Evolutionary conservation across 2,797 vertebrate species (phyloP), one percentile per base, ranked within the genome.

Genomic region (Megalops cyprinoides): DNA sequence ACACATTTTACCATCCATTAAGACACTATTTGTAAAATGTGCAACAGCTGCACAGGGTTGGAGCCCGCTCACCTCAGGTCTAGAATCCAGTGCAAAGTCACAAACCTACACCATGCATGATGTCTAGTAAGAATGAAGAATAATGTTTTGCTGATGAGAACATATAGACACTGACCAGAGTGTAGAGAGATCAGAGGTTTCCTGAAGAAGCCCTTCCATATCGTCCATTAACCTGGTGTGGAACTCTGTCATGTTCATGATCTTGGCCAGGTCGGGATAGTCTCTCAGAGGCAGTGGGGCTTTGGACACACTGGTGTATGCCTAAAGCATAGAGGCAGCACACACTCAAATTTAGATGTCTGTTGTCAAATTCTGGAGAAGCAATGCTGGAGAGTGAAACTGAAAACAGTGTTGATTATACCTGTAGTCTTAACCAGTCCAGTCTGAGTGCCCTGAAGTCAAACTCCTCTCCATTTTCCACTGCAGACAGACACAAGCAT

Each of bases 361-460:
- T 51, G 58, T 62, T 48, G 9, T 53, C 28, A 56, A 37, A 67
- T n/a, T 20, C 34, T 46, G 34, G 39, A 34, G 12, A 37, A 58
- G n/a, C 58, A 51, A 31, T 44, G 48, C n/a, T n/a, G n/a, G n/a
- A n/a, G n/a, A n/a, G n/a, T n/a, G n/a, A n/a, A n/a, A n/a, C n/a
- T 14, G 39, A 42, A 46, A 46, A 28, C 25, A 7, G n/a, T n/a
- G n/a, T n/a, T n/a, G n/a, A n/a, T n/a, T n/a, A n/a, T n/a, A 98
- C 97, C 96, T 98, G 97, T 81, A 98, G 84, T 78, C 97, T 93
- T 77, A 98, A 92, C 97, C 97, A 98, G 88, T 99, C 97, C 83
- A 99, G 78, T 85, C 97, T 95, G 10, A 98, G 85, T 0, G 94
- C 93, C 14, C 87, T 90, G 82, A 99, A 95, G 77, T 98, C 95